Percentiles rank a stretch among this genome's conserved stretches.
These are phyloP conservation scores for Thymelicus acteon DNA, from an alignment of 2,888 invertebrate genomes.

Conservation along the genomic window DNA sequence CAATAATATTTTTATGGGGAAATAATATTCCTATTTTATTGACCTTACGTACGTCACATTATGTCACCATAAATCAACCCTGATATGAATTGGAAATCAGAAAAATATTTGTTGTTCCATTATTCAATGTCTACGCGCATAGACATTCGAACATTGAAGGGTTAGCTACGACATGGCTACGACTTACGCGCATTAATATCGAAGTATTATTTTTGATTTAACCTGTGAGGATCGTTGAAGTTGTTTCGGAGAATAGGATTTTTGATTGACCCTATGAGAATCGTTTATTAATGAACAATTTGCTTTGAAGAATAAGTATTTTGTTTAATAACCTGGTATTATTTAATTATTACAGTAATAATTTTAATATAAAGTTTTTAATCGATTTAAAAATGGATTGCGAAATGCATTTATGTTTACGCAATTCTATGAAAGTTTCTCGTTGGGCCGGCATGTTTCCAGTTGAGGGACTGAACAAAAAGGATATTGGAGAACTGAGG, in stretches of 20 bases:
- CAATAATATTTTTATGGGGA: background rate
- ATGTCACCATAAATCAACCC: slow-evolving; percentile 34
- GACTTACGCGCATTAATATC: too few relatives aligned
- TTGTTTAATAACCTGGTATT: too few relatives aligned
- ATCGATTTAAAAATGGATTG: slow-evolving; percentile 36
- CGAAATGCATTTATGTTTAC: slow-evolving; percentile 52
- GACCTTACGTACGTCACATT: slow-evolving; percentile 9
- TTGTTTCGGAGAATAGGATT: too few relatives aligned
- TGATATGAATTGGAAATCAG: slow-evolving; percentile 21
- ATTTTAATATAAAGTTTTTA: background rate
- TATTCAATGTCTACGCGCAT: slow-evolving; percentile 26
- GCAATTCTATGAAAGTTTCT: slow-evolving; percentile 51
- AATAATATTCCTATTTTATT: background rate
- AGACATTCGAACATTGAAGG: slow-evolving; percentile 7
- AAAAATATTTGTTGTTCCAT: slow-evolving; percentile 30
- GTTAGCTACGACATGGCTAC: background rate
- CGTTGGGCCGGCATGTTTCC: slow-evolving; percentile 60
- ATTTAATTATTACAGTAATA: slow-evolving; percentile 3
- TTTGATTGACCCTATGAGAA: too few relatives aligned
- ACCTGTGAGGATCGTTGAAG: too few relatives aligned
- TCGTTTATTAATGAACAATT: too few relatives aligned
- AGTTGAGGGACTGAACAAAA: slow-evolving; percentile 51
- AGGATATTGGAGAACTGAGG: slow-evolving; percentile 45
- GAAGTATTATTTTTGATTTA: too few relatives aligned
- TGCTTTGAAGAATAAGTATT: too few relatives aligned